Evolutionary conservation across 2,888 invertebrate genomes (phyloP).

Genomic region (Coelinius sp.): DNA sequence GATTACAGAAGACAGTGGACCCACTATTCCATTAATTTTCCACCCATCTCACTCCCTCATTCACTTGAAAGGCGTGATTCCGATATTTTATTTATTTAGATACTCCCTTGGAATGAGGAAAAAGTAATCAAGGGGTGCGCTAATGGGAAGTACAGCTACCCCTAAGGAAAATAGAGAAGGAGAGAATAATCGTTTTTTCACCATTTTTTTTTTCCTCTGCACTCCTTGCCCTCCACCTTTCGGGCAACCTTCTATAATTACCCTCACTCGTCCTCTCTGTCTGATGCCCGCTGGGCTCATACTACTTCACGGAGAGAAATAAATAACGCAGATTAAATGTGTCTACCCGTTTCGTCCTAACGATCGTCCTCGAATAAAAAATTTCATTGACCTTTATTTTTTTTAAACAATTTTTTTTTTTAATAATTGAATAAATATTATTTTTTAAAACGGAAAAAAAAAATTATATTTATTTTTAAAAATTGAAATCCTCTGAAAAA

Average conservation of each 20-base stretch:
- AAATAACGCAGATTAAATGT: constrained; percentile 68
- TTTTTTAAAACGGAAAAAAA: not conserved
- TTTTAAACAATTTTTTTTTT: not conserved
- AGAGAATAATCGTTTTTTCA: constrained; percentile 54
- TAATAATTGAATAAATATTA: not conserved
- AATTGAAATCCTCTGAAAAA: not conserved
- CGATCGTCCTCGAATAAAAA: constrained; percentile 51
- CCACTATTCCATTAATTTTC: constrained; percentile 21
- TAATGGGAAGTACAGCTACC: constrained; percentile 64
- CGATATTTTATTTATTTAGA: constrained; percentile 71
- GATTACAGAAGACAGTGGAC: too few species aligned
- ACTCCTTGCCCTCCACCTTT: constrained; percentile 41
- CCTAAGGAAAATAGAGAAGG: constrained; percentile 10
- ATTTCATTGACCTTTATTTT: not conserved
- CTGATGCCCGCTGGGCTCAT: constrained; percentile 17
- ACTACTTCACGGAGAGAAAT: constrained; percentile 47
- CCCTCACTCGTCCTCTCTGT: constrained; percentile 47
- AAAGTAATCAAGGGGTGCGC: constrained; percentile 70
- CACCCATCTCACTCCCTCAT: constrained; percentile 12
- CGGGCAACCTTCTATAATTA: constrained; percentile 54
- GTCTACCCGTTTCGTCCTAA: constrained; percentile 55
- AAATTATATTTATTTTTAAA: not conserved
- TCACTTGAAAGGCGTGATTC: constrained; percentile 49
- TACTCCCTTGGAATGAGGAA: constrained; percentile 61
- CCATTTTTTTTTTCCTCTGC: constrained; percentile 40